Evolutionary conservation across 2,888 invertebrate genomes (phyloP), one percentile per base, ranked within the genome.

Genomic region (Habroteleia sp.): DNA sequence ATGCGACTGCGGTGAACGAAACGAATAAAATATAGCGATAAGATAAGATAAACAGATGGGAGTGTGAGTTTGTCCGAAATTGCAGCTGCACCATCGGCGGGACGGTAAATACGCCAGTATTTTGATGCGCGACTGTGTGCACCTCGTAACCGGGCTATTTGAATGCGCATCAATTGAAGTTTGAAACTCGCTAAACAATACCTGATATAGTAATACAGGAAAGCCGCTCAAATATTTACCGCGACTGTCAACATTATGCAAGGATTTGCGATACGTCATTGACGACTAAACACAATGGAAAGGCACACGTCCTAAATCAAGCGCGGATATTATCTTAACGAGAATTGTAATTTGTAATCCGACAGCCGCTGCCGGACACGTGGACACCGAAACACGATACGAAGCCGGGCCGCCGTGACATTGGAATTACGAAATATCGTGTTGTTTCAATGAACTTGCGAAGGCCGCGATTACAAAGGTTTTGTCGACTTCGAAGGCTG

Each of bases 171-270:
- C 27, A 65, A 58, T 65, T 56, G 37, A 58, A 52, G 50, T 68
- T 42, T 35, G 42, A 54, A 74, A 62, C 66, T 62, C 37, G 16
- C 54, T 27, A 74, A 60, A 66, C 42, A 62, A 39, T 42, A 58
- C 37, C 35, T 37, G 46, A 54, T 58, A 71, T 44, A 46, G 39
- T 46, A 35, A 66, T 65, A 50, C 54, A 44, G 42, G 46, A 41
- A 46, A 33, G 48, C 73, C 20, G 54, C 44, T 58, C 69, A 77
- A 77, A 77, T 78, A 77, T 78, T 76, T 78, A 68, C 69, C 72
- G 63, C 37, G 50, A 72, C 29, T 62, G 68, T 75, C 76, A 69
- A 73, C 54, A 72, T 77, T 74, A 69, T 75, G 71, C 77, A 69
- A 74, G 68, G 74, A 74, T 68, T 74, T 68, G 65, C 78, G 66